phyloP scores from a whole-genome alignment of 2,888 invertebrate species.

The Napeogenes sylphis region DNA sequence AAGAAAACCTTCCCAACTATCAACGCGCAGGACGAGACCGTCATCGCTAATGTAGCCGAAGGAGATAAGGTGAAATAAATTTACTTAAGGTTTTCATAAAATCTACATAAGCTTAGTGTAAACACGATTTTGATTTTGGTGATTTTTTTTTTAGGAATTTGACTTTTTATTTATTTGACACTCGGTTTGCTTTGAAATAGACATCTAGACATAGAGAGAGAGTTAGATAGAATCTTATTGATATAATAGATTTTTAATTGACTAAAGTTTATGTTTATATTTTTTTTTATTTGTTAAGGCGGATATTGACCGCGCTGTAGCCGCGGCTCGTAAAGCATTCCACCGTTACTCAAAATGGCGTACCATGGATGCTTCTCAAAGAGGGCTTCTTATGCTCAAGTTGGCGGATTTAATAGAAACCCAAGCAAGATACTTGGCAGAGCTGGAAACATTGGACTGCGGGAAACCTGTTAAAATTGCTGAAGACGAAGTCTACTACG shows the following conservation, averaged over 20 bases:
- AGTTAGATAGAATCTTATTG: too few species aligned
- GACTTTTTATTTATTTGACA: too few species aligned
- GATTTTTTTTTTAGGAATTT: too few species aligned
- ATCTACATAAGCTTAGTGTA: not conserved
- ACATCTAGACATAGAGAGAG: too few species aligned
- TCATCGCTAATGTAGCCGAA: slow-evolving; percentile 86
- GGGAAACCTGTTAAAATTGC: slow-evolving; percentile 91
- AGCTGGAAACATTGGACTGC: slow-evolving; percentile 95
- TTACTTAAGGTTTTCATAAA: not conserved
- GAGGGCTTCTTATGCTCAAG: slow-evolving; percentile 84
- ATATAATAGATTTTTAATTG: too few species aligned
- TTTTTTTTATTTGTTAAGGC: slow-evolving; percentile 66
- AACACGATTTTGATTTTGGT: too few species aligned
- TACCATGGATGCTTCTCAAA: slow-evolving; percentile 86
- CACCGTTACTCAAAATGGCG: slow-evolving; percentile 86
- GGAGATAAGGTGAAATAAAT: slow-evolving; percentile 82
- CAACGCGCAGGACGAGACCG: slow-evolving; percentile 87
- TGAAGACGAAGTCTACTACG: slow-evolving; percentile 81
- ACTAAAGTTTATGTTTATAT: too few species aligned
- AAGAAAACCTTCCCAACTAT: slow-evolving; percentile 90
- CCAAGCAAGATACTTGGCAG: slow-evolving; percentile 85
- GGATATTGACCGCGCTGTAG: slow-evolving; percentile 88
- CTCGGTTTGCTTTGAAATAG: too few species aligned
- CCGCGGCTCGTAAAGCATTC: slow-evolving; percentile 88
- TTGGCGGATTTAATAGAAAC: slow-evolving; percentile 88